Conservation (phyloP, 2,888 invertebrate genomes). For the Cynaeus angustus region DNA sequence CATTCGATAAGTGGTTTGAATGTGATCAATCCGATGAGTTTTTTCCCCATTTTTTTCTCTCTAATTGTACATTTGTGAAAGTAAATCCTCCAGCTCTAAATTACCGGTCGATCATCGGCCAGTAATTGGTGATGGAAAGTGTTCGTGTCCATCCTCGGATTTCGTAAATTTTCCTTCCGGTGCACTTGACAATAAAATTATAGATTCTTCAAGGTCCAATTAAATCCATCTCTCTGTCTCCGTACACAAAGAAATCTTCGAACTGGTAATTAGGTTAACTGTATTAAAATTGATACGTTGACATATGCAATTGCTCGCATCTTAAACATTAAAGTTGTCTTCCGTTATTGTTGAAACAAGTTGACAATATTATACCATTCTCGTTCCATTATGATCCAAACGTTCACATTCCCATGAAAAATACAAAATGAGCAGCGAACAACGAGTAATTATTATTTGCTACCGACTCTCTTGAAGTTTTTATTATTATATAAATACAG, state of each 20-base stretch:
- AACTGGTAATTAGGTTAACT: conserved; percentile 45
- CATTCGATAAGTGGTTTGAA: too few species aligned
- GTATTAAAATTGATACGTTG: conserved; percentile 51
- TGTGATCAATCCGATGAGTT: too few species aligned
- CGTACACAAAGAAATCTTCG: conserved; percentile 38
- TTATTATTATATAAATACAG: conserved; percentile 58
- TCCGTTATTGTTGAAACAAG: conserved; percentile 37
- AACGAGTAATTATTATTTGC: conserved; percentile 44
- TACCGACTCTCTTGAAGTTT: conserved; percentile 37
- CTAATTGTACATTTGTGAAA: too few species aligned
- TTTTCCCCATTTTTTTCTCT: too few species aligned
- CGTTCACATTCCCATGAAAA: conserved; percentile 53
- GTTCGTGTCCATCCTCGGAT: not conserved
- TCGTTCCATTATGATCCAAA: conserved; percentile 23
- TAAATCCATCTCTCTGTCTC: conserved; percentile 14
- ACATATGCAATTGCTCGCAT: conserved; percentile 48
- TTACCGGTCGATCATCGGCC: too few species aligned
- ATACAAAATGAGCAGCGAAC: conserved; percentile 42
- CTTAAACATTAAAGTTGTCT: conserved; percentile 15
- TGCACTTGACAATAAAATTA: conserved; percentile 36
- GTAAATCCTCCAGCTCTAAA: too few species aligned
- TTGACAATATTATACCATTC: conserved; percentile 42
- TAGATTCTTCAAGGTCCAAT: conserved; percentile 43
- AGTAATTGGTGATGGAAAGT: too few species aligned
- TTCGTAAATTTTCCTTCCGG: conserved; percentile 41